Evolutionary conservation across 1,140 invertebrate genomes (phyloP).

Genomic region (Pseudoatta argentina): DNA sequence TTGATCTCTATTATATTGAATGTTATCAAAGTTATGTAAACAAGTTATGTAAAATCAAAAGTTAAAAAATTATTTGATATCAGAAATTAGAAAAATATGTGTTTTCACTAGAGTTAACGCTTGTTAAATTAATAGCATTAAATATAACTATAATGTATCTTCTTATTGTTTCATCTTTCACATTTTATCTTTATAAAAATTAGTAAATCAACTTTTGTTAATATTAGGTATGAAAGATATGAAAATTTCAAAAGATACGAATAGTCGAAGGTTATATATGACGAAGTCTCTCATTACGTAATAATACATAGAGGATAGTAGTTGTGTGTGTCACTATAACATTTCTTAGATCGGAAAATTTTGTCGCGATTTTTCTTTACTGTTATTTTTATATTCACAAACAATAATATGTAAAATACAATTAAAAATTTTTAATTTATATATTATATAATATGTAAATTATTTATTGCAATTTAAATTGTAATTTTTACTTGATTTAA

Average conservation of each 20-base stretch:
- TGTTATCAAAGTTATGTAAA: neutral
- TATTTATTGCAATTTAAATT: conserved; percentile 1
- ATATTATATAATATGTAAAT: neutral
- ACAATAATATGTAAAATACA: neutral
- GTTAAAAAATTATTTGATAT: neutral
- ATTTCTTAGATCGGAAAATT: neutral
- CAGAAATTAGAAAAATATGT: neutral
- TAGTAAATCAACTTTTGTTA: neutral
- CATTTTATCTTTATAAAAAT: conserved; percentile 21
- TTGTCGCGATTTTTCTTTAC: neutral
- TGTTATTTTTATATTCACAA: neutral
- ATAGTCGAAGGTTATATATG: conserved; percentile 34
- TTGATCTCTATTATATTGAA: neutral
- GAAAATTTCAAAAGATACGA: conserved; percentile 9
- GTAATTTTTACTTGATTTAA: neutral
- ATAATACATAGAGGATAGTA: conserved; percentile 38
- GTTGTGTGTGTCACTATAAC: neutral
- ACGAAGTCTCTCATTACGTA: conserved; percentile 40
- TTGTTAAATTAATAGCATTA: neutral
- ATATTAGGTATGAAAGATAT: neutral
- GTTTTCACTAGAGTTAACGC: neutral
- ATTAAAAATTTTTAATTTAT: neutral
- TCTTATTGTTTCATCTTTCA: neutral
- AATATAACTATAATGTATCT: neutral
- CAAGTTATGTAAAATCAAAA: neutral